Evolutionary conservation across 2,888 invertebrate genomes (phyloP).

Genomic region (Diadegma fenestrale): DNA sequence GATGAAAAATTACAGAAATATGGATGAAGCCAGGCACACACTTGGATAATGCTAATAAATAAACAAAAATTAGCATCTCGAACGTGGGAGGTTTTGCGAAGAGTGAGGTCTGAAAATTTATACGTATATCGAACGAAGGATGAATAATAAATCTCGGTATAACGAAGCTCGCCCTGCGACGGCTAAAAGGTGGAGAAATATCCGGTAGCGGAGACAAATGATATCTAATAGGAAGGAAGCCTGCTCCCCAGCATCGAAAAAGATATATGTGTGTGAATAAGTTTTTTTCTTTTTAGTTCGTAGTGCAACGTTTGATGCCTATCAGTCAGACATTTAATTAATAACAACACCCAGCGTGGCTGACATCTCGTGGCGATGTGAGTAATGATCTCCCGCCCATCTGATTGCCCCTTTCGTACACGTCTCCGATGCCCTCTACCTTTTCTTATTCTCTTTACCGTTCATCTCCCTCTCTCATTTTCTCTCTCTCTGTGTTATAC

Average conservation of each 20-base stretch:
- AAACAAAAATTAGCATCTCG: conserved; percentile 35
- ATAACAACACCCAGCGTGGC: conserved; percentile 82
- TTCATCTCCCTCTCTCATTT: conserved; percentile 24
- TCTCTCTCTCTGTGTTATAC: conserved; percentile 32
- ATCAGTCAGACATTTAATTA: conserved; percentile 83
- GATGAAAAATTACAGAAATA: not conserved
- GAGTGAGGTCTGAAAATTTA: conserved; percentile 56
- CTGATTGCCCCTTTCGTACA: conserved; percentile 77
- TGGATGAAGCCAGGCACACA: not conserved
- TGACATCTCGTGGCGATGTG: conserved; percentile 81
- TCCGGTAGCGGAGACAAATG: conserved; percentile 83
- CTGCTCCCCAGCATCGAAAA: conserved; percentile 60
- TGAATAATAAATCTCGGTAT: conserved; percentile 71
- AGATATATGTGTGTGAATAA: conserved; percentile 13
- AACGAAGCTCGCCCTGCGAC: conserved; percentile 66
- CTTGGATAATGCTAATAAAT: conserved; percentile 6
- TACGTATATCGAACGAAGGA: conserved; percentile 40
- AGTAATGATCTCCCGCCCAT: conserved; percentile 82
- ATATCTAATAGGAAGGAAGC: conserved; percentile 82
- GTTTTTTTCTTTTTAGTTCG: conserved; percentile 54
- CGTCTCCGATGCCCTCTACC: conserved; percentile 73
- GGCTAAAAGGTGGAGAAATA: conserved; percentile 73
- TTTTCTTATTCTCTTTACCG: conserved; percentile 55
- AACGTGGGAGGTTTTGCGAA: conserved; percentile 71
- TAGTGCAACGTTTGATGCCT: conserved; percentile 78